Conservation (phyloP, 2,113 vertebrate genomes). For the Notiomystis cincta region DNA sequence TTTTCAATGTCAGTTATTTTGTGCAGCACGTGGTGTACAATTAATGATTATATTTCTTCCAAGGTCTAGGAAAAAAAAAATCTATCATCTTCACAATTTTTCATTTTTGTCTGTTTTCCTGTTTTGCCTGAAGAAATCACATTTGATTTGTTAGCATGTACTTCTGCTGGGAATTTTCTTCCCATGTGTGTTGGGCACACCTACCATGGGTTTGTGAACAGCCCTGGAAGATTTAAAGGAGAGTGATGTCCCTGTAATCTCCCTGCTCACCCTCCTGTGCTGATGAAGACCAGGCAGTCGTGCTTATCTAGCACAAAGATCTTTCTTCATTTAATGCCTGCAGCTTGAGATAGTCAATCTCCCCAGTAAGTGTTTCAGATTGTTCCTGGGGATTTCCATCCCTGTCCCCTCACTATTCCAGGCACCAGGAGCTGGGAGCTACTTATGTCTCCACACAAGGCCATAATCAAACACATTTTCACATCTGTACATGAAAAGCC, state of each 20-base stretch:
- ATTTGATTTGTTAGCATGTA: not conserved
- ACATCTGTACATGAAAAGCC: not conserved
- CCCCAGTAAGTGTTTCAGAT: constrained; percentile 4
- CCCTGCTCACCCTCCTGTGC: not conserved
- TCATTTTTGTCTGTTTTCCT: not conserved
- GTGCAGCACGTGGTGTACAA: not conserved
- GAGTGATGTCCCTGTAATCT: constrained; percentile 24
- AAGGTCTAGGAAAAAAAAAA: not conserved
- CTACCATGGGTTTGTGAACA: constrained; percentile 16
- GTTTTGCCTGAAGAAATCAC: not conserved
- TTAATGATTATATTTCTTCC: not conserved
- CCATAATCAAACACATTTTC: constrained; percentile 8
- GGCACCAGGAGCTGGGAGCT: not conserved
- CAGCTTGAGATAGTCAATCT: constrained; percentile 31
- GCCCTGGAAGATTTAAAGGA: constrained; percentile 43
- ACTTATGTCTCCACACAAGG: not conserved
- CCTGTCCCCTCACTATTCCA: not conserved
- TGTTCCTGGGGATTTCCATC: not conserved
- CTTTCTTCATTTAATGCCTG: constrained; percentile 10
- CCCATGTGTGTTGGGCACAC: not conserved
- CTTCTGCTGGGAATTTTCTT: not conserved
- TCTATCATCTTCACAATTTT: not conserved
- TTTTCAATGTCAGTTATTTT: not conserved
- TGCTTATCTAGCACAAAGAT: constrained; percentile 36
- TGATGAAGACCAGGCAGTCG: constrained; percentile 23